Evolutionary conservation across 35 echinoderm and acorn worm species (phyloP), one percentile per base, ranked within the genome.

Genomic region (Nesometra sesokonis): DNA sequence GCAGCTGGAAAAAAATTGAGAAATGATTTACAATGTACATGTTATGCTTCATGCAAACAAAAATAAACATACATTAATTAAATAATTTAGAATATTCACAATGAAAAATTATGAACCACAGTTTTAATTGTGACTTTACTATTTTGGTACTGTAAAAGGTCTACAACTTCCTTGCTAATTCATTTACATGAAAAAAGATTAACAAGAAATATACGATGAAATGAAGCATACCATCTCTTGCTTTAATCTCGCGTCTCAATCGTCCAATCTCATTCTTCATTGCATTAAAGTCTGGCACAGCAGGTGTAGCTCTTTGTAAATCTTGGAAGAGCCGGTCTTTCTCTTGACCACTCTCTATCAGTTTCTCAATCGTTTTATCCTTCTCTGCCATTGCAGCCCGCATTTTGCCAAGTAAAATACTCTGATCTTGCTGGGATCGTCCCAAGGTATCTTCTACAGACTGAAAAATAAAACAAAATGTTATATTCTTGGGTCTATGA

Each of bases 331-430:
- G 38, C 13, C 89, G 79, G 36, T 97, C 95, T 38, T 93, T 97
- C 84, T 97, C 95, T 57, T 84, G 43, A 0, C 89, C 87, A 91
- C 95, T 97, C 67, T 93, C 87, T 30, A 97, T 83, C 34, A 97
- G 84, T 89, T 93, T 97, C 89, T 94, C 89, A 52, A 98, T 98
- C 13, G 92, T 98, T 79, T 94, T 94, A 80, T 98, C 95, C 82
- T 98, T 98, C 36, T 98, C 95, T 19, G 81, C 92, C 78, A 98
- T 76, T 2, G 90, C 92, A 57, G 88, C 85, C 34, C 92, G 86
- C 90, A 98, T 86, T 85, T 94, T 98, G 21, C 78, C 88, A 3
- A 98, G 87, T 30, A 94, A 77, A 21, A 84, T 46, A 2, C 47
- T 93, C 40, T 98, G 95, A 35, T 98, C 92, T 77, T 92, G 93